Evolutionary conservation across 2,888 invertebrate genomes (phyloP).

Genomic region (Drosophila picticornis): DNA sequence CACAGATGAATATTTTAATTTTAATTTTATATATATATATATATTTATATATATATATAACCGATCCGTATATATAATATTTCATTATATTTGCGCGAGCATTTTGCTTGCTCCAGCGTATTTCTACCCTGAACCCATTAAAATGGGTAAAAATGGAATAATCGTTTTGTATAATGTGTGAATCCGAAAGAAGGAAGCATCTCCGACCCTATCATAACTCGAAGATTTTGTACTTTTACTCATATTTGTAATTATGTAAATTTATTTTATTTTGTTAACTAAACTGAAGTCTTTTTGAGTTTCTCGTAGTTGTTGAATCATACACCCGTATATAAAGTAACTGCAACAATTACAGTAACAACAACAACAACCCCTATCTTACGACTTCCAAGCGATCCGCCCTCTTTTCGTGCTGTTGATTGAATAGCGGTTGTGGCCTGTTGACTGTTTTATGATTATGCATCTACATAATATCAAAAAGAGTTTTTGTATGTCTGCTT

Average conservation of each 20-base stretch:
- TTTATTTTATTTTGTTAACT: neutral
- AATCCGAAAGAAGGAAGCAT: no score
- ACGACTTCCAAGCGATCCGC: conserved; percentile 21
- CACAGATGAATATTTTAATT: conserved; percentile 1
- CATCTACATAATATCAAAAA: conserved; percentile 44
- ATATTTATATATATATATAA: neutral
- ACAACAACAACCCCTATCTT: conserved; percentile 7
- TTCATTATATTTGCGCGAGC: neutral
- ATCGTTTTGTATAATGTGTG: no score
- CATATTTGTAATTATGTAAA: neutral
- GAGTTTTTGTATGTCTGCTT: conserved; percentile 22
- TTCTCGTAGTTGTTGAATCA: conserved; percentile 25
- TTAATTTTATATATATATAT: neutral
- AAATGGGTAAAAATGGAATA: no score
- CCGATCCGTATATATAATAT: no score
- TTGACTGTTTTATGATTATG: conserved; percentile 38
- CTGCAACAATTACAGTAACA: conserved; percentile 10
- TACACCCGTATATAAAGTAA: conserved; percentile 1
- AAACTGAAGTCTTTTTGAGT: conserved; percentile 12
- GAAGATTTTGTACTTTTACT: neutral
- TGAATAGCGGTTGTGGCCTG: conserved; percentile 48
- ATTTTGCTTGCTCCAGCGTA: no score
- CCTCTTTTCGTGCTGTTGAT: conserved; percentile 47
- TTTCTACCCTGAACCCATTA: no score
- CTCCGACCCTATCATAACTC: no score